Evolutionary conservation across 1,140 invertebrate species (phyloP), one percentile per base, ranked within the genome.

Genomic region (Anastrepha ludens): DNA sequence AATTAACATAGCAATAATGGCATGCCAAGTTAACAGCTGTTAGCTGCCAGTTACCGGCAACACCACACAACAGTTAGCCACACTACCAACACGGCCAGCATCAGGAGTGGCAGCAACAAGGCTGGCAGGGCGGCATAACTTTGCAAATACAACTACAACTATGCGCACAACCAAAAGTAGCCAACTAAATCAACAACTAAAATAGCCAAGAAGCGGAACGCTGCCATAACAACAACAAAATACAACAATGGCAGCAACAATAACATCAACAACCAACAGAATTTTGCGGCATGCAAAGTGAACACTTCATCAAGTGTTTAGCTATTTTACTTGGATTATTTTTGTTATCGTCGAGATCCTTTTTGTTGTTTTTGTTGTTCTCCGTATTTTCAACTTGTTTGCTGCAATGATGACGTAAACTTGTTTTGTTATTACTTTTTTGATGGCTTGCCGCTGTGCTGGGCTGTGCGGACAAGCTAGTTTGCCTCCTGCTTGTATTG

Each of bases 1-100:
- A 81, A 81, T 81, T 81, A 81, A 55, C 74, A 81, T 81, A 81
- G 74, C 74, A 81, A 81, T 81, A 81, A 81, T 81, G 74, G 74
- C 17, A 81, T 55, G 74, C 74, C 74, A 81, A 81, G 74, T 81
- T 58, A 81, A 81, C 74, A 81, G 74, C 74, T 81, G 74, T 81
- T 81, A 81, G 74, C 47, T 81, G 74, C 74, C 47, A 55, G 47
- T 55, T 55, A 81, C 50, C 74, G 74, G n/a, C 29, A 29, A 29
- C 29, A 29, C 29, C 29, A 29, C 29, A 29, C 74, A 8, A 62
- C 60, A 74, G 70, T 7, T 11, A n/a, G 39, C 17, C 13, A 13
- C 15, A 17, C 15, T 8, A 55, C 50, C 50, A 29, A 29, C 29
- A 6, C 39, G 4, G n/a, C 5, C 4, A 74, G 15, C 74, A 13